Base-by-base conservation (phyloP, 1,140 invertebrate species). In the Leptinotarsa defecta region DNA sequence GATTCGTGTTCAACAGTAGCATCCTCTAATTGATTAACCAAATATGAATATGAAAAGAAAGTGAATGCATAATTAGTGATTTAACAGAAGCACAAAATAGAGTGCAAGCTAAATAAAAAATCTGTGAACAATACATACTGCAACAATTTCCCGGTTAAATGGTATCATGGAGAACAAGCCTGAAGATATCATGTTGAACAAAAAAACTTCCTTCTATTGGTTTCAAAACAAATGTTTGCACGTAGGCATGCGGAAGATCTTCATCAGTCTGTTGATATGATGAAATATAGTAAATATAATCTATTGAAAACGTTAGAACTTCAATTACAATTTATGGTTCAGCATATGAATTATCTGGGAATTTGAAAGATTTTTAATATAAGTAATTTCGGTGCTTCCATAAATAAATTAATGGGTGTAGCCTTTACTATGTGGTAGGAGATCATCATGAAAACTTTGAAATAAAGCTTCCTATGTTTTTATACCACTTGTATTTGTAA, bases 201-300 rank as follows among this genome's bases (percentile, higher is more conserved):
- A 94, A 96, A 90, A 95, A 97, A 85, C 91, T 93, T 83, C 90
- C 93, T 86, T 90, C 92, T 83, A 94, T 91, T 78, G 93, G 94
- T 88, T 95, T 96, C 87, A 97, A 88, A 76, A 96, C 91, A 91
- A 97, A 97, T 80, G 92, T 94, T 90, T 97, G 95, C 84, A 92
- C 91, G 89, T 96, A 97, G 80, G 93, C 93, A 87, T 96, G 95
- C 78, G 94, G 94, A 83, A 92, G 93, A 90, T 97, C 95, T 83
- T 96, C 94, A 87, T 96, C 95, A 82, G 95, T 96, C 94, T 96
- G 75, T 73, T 73, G 57, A 71, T 19, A 68, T 68, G 24, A 68
- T n/a, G 13, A 74, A 68, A 49, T n/a, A 24, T 68, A 49, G 61
- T 68, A 34, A 74, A 11, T 73, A 17, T 3, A 13, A 27, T 19